Evolutionary conservation across 1,140 invertebrate species (phyloP), one percentile per base, ranked within the genome.

Genomic region (Drosophila setifemur): DNA sequence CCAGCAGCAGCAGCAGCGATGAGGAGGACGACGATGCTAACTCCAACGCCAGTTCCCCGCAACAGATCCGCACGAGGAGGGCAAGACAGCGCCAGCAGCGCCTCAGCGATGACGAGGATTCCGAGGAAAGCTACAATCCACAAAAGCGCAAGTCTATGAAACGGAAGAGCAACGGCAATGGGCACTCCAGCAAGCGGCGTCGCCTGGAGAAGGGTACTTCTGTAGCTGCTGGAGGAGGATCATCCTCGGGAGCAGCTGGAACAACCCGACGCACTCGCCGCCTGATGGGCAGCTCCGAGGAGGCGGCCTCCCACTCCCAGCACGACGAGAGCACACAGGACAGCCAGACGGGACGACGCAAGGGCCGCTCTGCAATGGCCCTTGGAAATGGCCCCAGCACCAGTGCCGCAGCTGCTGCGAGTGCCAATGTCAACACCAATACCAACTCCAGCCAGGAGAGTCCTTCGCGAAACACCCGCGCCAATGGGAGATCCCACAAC

Each of bases 121-220:
- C 90, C 4, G 91, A 91, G 48, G 91, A 91, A 14, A 91, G 90
- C 45, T 91, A 91, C 40, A 90, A 90, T 37, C 91, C 91, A 7
- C 9, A 90, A 85, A 73, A 64, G 8, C 67, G 67, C 0, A 31
- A 28, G 4, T 49, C 67, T 1, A 60, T 28, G 14, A 60, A 71
- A 4, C 19, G 57, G 0, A 55, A 57, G 25, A 18, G 37, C n/a
- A 45, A 60, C n/a, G 29, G 44, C 4, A 47, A 71, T n/a, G 67
- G 53, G 2, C 63, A 83, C 28, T 37, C 31, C 0, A 72, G 47
- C 16, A 81, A 72, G 25, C 57, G 74, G 6, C 44, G 54, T 1
- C 44, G 69, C 2, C 1, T 40, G 9, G 76, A 74, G 3, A 64
- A 40, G 29, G 55, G 44, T 25, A 45, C 64, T 3, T 12, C 28